Evolutionary conservation across 2,797 vertebrate species (phyloP), one percentile per base, ranked within the genome.

Genomic region (Rhadinocentrus ornatus): DNA sequence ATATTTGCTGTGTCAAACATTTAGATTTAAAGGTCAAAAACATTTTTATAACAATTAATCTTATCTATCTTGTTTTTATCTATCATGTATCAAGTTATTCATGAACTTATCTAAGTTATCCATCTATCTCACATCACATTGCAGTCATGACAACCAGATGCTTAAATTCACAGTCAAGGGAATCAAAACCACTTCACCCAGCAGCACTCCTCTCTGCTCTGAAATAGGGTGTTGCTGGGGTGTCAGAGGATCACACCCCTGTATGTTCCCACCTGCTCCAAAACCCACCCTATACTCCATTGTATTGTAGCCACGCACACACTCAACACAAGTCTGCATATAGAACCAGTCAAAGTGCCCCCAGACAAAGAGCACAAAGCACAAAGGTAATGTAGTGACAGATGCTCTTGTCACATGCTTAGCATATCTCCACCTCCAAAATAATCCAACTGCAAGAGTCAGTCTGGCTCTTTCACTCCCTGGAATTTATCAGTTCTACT

Each of bases 201-300:
- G 73, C 41, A 82, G 73, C 82, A 84, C 72, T 60, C 69, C 62
- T 67, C 35, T 85, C 75, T 81, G 79, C 76, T 77, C 88, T 83
- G 82, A 88, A 89, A 90, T 86, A 90, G 89, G 84, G 88, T 91
- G 91, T 91, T 92, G 86, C 90, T 91, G 87, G 86, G 89, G 89
- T 91, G 91, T 91, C 91, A 72, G 80, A 89, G 86, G 86, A 90
- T 93, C 91, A 90, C 91, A 92, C 92, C 84, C 88, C 84, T 87
- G 75, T 80, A 78, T 80, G 73, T 75, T 81, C 79, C 82, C 89
- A 90, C 89, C 89, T 90, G 86, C 87, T 88, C 78, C 74, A 54
- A 41, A 81, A 82, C 48, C 79, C 77, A 71, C 66, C 53, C 65
- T 69, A 56, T 76, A 78, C 74, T 29, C 46, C 62, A 61, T 77